phyloP scores from a whole-genome alignment of 2,113 vertebrate species.

The Romanogobio albipinnatus region DNA sequence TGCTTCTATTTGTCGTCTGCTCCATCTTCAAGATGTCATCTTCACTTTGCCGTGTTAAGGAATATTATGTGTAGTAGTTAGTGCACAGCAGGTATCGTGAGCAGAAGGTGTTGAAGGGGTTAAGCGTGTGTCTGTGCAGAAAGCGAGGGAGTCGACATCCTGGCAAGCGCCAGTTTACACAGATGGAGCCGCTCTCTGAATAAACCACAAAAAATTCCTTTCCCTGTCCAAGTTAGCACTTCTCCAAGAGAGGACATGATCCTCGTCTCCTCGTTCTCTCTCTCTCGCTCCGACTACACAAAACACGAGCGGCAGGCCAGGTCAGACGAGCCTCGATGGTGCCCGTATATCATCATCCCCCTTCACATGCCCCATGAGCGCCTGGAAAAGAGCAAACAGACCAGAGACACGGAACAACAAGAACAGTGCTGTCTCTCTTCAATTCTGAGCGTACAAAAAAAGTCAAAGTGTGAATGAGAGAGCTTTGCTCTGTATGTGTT shows the following conservation, averaged over 20 bases:
- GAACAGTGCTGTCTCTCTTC: background rate
- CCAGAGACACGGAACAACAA: slow-evolving; percentile 62
- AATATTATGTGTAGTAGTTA: slow-evolving; percentile 38
- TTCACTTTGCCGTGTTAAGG: background rate
- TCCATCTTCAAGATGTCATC: too few relatives aligned
- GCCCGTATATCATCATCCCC: background rate
- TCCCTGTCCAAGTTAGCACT: slow-evolving; percentile 83
- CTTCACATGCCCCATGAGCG: slow-evolving; percentile 2
- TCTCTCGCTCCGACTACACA: slow-evolving; percentile 51
- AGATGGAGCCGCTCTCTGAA: slow-evolving; percentile 84
- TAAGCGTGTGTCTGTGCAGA: slow-evolving; percentile 73
- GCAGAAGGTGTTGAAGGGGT: slow-evolving; percentile 70
- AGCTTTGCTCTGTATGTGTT: background rate
- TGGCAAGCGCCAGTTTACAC: slow-evolving; percentile 83
- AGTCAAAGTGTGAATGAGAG: slow-evolving; percentile 1
- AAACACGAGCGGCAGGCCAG: slow-evolving; percentile 60
- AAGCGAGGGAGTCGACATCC: slow-evolving; percentile 78
- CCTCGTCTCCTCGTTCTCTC: slow-evolving; percentile 51
- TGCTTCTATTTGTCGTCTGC: background rate
- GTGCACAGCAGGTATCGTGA: slow-evolving; percentile 56
- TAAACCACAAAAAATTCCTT: slow-evolving; percentile 85
- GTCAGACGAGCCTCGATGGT: slow-evolving; percentile 52
- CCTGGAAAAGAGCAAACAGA: slow-evolving; percentile 54
- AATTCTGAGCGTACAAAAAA: background rate
- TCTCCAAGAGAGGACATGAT: slow-evolving; percentile 72